A percentile compares a stretch with the other conserved stretches of the same genome.
These are phyloP conservation scores for Heteromyza rotundicornis DNA, from an alignment of 2,888 invertebrate species.

Conservation along the genomic window DNA sequence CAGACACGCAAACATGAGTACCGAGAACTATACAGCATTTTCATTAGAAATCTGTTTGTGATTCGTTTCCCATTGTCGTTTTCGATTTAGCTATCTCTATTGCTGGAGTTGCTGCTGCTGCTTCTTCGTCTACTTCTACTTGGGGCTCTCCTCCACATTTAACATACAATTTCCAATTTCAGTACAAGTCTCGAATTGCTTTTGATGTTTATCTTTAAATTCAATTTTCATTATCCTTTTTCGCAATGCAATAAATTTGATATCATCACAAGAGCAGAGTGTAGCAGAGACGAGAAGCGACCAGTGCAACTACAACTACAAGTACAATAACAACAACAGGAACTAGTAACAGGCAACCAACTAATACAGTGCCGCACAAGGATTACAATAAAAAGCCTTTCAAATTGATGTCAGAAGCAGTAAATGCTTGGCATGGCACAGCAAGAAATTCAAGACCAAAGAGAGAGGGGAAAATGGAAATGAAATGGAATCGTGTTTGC, in stretches of 20 bases:
- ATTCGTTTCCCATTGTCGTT: no score
- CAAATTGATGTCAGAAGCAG: background rate
- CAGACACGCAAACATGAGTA: no score
- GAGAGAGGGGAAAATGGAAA: background rate
- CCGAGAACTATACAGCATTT: no score
- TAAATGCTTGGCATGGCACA: background rate
- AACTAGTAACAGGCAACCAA: background rate
- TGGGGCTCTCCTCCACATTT: background rate
- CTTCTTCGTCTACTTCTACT: no score
- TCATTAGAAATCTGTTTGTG: no score
- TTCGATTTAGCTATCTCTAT: no score
- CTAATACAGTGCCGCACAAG: background rate
- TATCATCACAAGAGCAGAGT: background rate
- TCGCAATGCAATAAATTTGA: background rate
- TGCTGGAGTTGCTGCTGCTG: no score
- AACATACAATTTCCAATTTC: background rate
- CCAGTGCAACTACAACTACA: background rate
- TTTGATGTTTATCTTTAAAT: conserved; percentile 47
- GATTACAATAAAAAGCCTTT: background rate
- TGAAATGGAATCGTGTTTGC: background rate
- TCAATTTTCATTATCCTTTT: conserved; percentile 41
- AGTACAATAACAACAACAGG: background rate
- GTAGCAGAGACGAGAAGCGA: background rate
- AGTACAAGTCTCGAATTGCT: background rate
- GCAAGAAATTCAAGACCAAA: background rate